Percentiles rank a stretch among this genome's conserved stretches.
These are phyloP conservation scores for Thecocarcelia acutangulata DNA, from an alignment of 2,888 invertebrate species.

Conservation along the genomic window DNA sequence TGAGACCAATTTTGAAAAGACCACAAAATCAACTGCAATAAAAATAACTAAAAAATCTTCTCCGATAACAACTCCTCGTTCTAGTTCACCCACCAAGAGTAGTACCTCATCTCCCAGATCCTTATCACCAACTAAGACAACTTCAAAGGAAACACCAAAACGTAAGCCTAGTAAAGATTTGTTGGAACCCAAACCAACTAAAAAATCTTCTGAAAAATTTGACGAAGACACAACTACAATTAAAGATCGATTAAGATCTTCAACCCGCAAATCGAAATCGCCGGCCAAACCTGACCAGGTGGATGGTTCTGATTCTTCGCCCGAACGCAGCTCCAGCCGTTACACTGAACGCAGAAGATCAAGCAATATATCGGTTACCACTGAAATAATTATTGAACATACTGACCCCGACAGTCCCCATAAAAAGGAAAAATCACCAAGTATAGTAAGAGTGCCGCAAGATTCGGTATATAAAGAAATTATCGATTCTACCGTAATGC, in stretches of 20 bases:
- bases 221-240: constrained; percentile 66
- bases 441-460: constrained; percentile 54
- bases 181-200: constrained; percentile 45
- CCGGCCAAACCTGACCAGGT: constrained; percentile 71
- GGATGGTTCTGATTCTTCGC: constrained; percentile 75
- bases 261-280: constrained; percentile 74
- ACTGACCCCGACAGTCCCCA: constrained; percentile 73
- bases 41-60: constrained; percentile 25
- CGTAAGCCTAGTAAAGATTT: constrained; percentile 47
- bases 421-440: constrained; percentile 45
- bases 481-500: constrained; percentile 56
- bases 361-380: constrained; percentile 78
- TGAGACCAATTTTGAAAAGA: background rate
- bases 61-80: constrained; percentile 21
- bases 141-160: constrained; percentile 58
- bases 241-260: constrained; percentile 76
- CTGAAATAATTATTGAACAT: constrained; percentile 78
- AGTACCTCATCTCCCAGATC: background rate
- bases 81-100: constrained; percentile 32
- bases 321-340: constrained; percentile 75
- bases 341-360: constrained; percentile 76
- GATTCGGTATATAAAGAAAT: constrained; percentile 57
- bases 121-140: constrained; percentile 9
- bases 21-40: constrained; percentile 16
- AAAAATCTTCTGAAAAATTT: constrained; percentile 45